Conservation (phyloP, 1,140 invertebrate genomes). For the Tribolium madens region DNA sequence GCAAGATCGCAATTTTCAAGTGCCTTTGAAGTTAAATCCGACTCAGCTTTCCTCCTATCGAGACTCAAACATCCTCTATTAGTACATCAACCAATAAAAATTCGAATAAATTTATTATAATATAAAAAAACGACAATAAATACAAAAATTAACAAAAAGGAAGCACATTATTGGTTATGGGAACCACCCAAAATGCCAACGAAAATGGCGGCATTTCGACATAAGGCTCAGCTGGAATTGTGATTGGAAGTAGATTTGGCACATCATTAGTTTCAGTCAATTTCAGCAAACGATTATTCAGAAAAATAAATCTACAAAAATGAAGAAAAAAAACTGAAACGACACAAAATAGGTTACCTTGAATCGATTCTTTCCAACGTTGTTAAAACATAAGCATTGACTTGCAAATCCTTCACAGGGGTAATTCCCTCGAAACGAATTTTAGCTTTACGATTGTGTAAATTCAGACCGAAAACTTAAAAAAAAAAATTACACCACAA, state of each 20-base stretch:
- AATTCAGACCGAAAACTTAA: constrained; percentile 73
- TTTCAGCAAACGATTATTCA: constrained; percentile 71
- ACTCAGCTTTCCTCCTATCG: not conserved
- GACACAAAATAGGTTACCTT: not conserved
- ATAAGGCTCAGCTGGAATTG: constrained; percentile 65
- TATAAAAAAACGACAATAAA: constrained; percentile 38
- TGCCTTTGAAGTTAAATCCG: not conserved
- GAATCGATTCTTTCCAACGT: constrained; percentile 4
- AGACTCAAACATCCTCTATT: too few relatives aligned
- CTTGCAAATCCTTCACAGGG: constrained; percentile 41
- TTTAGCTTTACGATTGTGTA: constrained; percentile 65
- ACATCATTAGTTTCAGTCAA: constrained; percentile 66
- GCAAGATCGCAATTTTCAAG: constrained; percentile 50
- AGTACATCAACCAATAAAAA: not conserved
- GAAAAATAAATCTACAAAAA: constrained; percentile 67
- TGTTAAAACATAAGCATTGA: constrained; percentile 64
- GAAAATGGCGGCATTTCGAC: constrained; percentile 70
- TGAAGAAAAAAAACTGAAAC: constrained; percentile 1
- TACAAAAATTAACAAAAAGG: constrained; percentile 43
- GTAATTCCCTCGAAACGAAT: constrained; percentile 66
- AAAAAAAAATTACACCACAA: constrained; percentile 20
- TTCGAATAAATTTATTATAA: constrained; percentile 26
- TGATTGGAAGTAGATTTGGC: constrained; percentile 68
- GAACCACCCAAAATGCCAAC: constrained; percentile 73
- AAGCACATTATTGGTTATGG: not conserved